A percentile compares a stretch with the other conserved stretches of the same genome.
Evolutionary conservation across 2,113 vertebrate species (phyloP).

Genomic region (Chrysochloris asiatica): DNA sequence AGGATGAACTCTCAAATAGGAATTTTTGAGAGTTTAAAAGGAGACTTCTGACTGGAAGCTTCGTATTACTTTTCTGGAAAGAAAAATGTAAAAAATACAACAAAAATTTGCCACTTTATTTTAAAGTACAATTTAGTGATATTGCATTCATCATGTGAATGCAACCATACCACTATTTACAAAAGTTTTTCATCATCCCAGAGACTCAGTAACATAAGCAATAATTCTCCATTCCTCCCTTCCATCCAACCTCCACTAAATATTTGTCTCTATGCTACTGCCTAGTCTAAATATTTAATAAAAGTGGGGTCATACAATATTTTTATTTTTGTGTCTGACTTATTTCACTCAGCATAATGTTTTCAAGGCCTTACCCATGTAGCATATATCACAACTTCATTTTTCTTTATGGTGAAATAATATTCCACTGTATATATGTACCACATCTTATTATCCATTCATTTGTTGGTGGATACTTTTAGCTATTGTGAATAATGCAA

Average conservation of each 20-base stretch:
- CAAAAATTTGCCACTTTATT: not conserved
- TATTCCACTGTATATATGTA: not conserved
- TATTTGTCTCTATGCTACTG: not conserved
- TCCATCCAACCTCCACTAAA: not conserved
- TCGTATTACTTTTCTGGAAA: conserved; percentile 2
- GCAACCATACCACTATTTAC: not conserved
- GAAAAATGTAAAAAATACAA: not conserved
- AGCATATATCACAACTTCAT: not conserved
- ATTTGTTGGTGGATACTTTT: not conserved
- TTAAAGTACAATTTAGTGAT: not conserved
- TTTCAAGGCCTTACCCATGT: not conserved
- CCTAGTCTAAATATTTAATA: not conserved
- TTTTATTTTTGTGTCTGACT: not conserved
- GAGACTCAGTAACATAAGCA: not conserved
- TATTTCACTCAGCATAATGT: not conserved
- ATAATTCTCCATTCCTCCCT: not conserved
- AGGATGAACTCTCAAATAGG: not conserved
- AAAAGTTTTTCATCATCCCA: not conserved
- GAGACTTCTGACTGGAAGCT: not conserved
- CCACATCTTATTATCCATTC: not conserved
- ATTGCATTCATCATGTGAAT: not conserved
- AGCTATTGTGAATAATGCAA: not conserved
- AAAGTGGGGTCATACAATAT: not conserved
- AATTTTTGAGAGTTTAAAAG: not conserved
- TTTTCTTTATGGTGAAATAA: not conserved